These are phyloP conservation scores for Zaprionus lineosus DNA, from an alignment of 2,888 invertebrate genomes.

Conservation along the genomic window DNA sequence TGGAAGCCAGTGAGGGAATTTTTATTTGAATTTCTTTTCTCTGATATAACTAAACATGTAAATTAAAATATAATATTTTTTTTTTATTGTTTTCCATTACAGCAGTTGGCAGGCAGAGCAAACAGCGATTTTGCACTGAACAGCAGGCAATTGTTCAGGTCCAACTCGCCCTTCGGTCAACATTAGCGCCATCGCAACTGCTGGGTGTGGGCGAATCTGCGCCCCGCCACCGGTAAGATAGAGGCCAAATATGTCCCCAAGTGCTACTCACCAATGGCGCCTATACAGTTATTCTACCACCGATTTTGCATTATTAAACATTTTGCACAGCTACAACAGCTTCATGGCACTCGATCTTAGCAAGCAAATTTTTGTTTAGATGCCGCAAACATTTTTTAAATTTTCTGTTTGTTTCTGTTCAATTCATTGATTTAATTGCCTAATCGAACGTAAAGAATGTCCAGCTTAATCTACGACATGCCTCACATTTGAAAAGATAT, in stretches of 20 bases:
- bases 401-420: no score
- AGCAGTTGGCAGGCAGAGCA: background rate
- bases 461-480: no score
- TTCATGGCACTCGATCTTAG: no score
- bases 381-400: no score
- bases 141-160: slow-evolving; percentile 77
- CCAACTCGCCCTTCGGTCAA: slow-evolving; percentile 79
- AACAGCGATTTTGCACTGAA: slow-evolving; percentile 47
- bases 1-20: no score
- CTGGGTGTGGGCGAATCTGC: slow-evolving; percentile 84
- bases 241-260: slow-evolving; percentile 25
- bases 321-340: no score
- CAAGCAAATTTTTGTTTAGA: no score
- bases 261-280: background rate
- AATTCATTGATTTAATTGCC: no score
- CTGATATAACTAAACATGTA: no score
- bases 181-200: slow-evolving; percentile 83
- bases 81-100: slow-evolving; percentile 38
- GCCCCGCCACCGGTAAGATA: slow-evolving; percentile 83
- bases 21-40: slow-evolving; percentile 14
- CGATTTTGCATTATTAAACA: no score
- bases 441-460: no score
- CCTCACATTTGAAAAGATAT: no score
- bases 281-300: background rate
- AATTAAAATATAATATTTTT: slow-evolving; percentile 20